Evolutionary conservation across 1,140 invertebrate species (phyloP).

Genomic region (Euwallacea fornicatus): DNA sequence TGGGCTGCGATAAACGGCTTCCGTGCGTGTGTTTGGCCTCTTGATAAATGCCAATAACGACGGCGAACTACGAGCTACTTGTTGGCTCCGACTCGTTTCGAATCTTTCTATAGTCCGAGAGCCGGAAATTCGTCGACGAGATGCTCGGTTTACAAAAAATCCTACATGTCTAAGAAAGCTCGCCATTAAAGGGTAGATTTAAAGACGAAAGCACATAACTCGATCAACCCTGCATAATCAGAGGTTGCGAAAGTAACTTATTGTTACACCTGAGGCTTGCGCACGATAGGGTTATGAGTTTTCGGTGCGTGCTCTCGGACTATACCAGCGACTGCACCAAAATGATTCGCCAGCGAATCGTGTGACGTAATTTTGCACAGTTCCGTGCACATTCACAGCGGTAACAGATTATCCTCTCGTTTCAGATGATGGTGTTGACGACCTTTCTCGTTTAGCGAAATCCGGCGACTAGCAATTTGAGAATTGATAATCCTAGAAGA

Average conservation of each 20-base stretch:
- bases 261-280: too few relatives aligned
- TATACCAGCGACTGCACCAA: slow-evolving; percentile 10
- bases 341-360: slow-evolving; percentile 27
- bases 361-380: slow-evolving; percentile 33
- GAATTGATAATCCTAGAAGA: too few relatives aligned
- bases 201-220: too few relatives aligned
- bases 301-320: neutral
- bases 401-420: slow-evolving; percentile 34
- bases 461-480: slow-evolving; percentile 7
- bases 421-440: slow-evolving; percentile 33
- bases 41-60: slow-evolving; percentile 39
- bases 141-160: too few relatives aligned
- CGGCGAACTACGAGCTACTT: slow-evolving; percentile 34
- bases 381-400: slow-evolving; percentile 30
- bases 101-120: slow-evolving; percentile 13
- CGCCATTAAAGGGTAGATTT: too few relatives aligned
- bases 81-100: slow-evolving; percentile 18
- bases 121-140: neutral
- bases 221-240: too few relatives aligned
- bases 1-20: slow-evolving; percentile 35
- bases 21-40: slow-evolving; percentile 36
- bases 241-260: too few relatives aligned
- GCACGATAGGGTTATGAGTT: too few relatives aligned
- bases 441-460: slow-evolving; percentile 31
- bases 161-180: too few relatives aligned